These are phyloP conservation scores for Tiaroga cobitis DNA, from an alignment of 2,797 vertebrate species.

Conservation along the genomic window DNA sequence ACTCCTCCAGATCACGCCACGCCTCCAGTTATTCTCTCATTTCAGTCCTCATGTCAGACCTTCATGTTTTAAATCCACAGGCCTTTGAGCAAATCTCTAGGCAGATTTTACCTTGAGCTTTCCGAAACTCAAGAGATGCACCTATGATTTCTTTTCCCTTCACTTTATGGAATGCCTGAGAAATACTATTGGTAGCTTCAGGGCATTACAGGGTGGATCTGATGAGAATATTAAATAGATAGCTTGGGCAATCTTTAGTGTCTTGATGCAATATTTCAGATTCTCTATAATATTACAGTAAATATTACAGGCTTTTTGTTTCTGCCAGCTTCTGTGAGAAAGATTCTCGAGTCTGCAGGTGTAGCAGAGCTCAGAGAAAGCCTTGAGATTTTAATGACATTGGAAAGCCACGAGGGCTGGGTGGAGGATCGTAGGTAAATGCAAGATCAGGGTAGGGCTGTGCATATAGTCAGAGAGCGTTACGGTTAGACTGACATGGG, in stretches of 20 bases:
- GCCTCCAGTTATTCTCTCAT: conserved; percentile 4
- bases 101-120: not conserved
- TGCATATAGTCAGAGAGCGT: not conserved
- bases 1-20: not conserved
- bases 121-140: not conserved
- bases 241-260: conserved; percentile 12
- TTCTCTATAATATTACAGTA: conserved; percentile 28
- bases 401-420: conserved; percentile 11
- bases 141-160: not conserved
- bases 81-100: conserved; percentile 1
- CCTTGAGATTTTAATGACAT: conserved; percentile 11
- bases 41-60: conserved; percentile 7
- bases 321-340: conserved; percentile 22
- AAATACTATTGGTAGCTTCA: conserved; percentile 12
- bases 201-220: conserved; percentile 42
- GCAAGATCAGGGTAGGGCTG: not conserved
- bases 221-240: conserved; percentile 55
- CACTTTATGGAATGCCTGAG: not conserved
- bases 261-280: conserved; percentile 46
- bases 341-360: conserved; percentile 31
- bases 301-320: conserved; percentile 21
- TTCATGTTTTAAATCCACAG: conserved; percentile 18
- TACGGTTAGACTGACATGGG: not conserved
- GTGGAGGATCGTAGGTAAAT: not conserved
- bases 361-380: conserved; percentile 20